phyloP scores from a whole-genome alignment of 2,888 invertebrate genomes.

The Caenorhabditis sulstoni region DNA sequence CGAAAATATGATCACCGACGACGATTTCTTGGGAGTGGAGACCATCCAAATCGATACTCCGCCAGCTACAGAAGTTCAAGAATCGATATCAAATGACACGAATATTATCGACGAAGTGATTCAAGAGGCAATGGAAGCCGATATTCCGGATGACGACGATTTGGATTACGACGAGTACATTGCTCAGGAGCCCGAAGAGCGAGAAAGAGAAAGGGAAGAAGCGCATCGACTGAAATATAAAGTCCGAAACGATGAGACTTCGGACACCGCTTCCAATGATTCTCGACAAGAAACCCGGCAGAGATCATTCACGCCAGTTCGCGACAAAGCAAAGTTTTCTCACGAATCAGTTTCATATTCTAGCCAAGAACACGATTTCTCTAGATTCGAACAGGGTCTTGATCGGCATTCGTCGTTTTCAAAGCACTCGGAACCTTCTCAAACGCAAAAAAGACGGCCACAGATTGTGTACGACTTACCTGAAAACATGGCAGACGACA shows the following conservation, averaged over 20 bases:
- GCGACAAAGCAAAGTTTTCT: no score
- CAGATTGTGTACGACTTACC: neutral
- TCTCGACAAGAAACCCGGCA: no score
- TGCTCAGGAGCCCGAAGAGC: neutral
- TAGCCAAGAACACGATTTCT: no score
- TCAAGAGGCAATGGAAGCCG: neutral
- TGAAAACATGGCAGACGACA: neutral
- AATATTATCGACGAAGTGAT: no score
- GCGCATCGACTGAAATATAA: neutral
- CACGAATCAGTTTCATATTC: no score
- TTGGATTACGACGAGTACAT: slow-evolving; percentile 26
- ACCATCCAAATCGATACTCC: neutral
- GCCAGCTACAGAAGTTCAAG: no score
- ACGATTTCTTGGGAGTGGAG: slow-evolving; percentile 18
- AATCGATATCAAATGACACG: no score
- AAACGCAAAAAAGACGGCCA: neutral
- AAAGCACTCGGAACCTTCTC: no score
- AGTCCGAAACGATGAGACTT: no score
- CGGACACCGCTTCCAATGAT: no score
- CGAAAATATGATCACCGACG: slow-evolving; percentile 15
- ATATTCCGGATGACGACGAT: neutral
- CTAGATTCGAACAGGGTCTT: no score
- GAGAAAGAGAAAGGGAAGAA: neutral
- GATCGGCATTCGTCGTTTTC: no score
- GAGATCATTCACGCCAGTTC: neutral